Conservation (phyloP, 1,140 invertebrate species). For the Dendrolimus punctatus region DNA sequence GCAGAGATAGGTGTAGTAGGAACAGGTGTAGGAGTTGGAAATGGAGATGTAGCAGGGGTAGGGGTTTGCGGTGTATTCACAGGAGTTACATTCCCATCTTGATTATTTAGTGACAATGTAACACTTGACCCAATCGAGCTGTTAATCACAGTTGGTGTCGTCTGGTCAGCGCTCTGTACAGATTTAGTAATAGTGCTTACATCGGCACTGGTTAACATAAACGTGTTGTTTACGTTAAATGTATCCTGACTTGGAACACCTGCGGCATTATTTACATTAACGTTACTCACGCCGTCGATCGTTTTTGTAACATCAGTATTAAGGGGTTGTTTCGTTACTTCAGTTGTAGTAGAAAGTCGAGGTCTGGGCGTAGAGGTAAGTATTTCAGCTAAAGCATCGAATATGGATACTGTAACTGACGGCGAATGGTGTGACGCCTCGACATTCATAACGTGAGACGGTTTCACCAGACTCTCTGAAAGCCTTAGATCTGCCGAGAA, state of each 20-base stretch:
- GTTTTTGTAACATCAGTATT: constrained; percentile 48
- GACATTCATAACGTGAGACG: constrained; percentile 66
- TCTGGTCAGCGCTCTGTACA: constrained; percentile 64
- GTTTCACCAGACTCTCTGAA: constrained; percentile 61
- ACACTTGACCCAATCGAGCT: constrained; percentile 50
- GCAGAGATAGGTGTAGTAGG: constrained; percentile 54
- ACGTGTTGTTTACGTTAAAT: constrained; percentile 10
- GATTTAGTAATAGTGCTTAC: constrained; percentile 64
- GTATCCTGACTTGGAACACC: constrained; percentile 41
- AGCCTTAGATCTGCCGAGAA: constrained; percentile 64
- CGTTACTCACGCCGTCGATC: constrained; percentile 61
- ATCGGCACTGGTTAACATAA: constrained; percentile 37
- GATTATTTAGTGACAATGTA: constrained; percentile 48
- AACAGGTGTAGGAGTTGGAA: constrained; percentile 35
- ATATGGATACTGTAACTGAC: constrained; percentile 72
- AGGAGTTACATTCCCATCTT: constrained; percentile 34
- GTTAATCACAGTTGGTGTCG: constrained; percentile 64
- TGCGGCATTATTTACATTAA: constrained; percentile 62
- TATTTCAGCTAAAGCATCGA: constrained; percentile 72
- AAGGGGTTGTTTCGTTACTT: constrained; percentile 46
- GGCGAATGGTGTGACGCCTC: constrained; percentile 70
- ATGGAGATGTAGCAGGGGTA: constrained; percentile 26
- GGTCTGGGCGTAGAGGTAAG: constrained; percentile 66
- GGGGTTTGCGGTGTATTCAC: constrained; percentile 40
- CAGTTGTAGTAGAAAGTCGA: constrained; percentile 63